These are phyloP conservation scores for Cheilosia scutellata DNA, from an alignment of 2,888 invertebrate species.

Conservation along the genomic window DNA sequence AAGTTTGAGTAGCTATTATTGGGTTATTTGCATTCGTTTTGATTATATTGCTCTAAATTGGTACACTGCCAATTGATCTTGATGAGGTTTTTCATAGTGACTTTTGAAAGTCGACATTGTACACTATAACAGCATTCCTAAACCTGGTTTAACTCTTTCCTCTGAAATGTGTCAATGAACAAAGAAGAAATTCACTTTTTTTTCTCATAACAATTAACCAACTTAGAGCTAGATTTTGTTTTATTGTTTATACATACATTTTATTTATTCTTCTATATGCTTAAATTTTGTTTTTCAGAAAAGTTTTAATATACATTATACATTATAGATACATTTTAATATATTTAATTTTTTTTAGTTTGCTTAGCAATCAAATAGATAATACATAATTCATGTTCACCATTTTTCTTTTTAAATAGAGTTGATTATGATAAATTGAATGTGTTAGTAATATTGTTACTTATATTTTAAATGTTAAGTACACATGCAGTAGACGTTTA, in stretches of 20 bases:
- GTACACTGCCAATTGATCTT: not conserved
- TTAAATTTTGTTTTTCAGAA: conserved; percentile 54
- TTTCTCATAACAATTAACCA: conserved; percentile 34
- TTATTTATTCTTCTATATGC: conserved; percentile 16
- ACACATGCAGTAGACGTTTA: conserved; percentile 70
- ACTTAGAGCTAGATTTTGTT: conserved; percentile 39
- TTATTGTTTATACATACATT: conserved; percentile 47
- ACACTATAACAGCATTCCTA: not conserved
- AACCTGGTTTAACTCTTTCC: conserved; percentile 2
- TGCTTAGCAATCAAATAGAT: conserved; percentile 72
- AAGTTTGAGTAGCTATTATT: not conserved
- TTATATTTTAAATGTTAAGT: conserved; percentile 54
- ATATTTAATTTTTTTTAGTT: conserved; percentile 45
- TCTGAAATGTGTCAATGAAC: conserved; percentile 23
- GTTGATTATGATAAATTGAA: conserved; percentile 74
- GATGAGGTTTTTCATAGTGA: not conserved
- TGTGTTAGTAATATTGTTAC: conserved; percentile 60
- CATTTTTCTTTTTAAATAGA: conserved; percentile 54
- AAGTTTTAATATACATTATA: conserved; percentile 71
- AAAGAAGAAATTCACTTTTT: conserved; percentile 22
- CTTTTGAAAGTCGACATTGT: not conserved
- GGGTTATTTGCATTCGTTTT: conserved; percentile 4
- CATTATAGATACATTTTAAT: conserved; percentile 73
- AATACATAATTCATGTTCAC: conserved; percentile 49
- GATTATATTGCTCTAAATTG: conserved; percentile 48